A percentile compares a stretch with the other conserved stretches of the same genome.
Evolutionary conservation across 1,140 invertebrate genomes (phyloP).

Genomic region (Bombus confusus): DNA sequence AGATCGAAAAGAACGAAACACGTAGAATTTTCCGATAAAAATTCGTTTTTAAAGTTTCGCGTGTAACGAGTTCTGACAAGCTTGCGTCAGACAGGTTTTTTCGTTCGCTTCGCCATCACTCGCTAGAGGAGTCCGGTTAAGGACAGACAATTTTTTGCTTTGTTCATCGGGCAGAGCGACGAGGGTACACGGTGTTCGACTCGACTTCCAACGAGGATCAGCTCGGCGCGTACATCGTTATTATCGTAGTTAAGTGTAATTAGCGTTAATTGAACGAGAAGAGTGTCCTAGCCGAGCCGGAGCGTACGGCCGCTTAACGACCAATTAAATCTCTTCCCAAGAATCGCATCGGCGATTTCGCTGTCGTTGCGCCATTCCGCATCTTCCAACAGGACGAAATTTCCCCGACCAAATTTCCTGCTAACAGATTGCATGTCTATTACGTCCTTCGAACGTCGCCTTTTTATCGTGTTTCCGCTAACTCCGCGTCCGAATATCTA

Average conservation of each 20-base stretch:
- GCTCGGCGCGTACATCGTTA: slow-evolving; percentile 48
- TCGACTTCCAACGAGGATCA: slow-evolving; percentile 43
- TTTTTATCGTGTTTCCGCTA: not conserved
- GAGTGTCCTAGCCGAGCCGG: slow-evolving; percentile 24
- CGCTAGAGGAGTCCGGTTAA: not conserved
- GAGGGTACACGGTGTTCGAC: not conserved
- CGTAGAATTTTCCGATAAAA: not conserved
- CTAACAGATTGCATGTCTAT: not conserved
- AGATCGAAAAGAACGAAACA: not conserved
- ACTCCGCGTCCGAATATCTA: not conserved
- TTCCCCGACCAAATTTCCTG: not conserved
- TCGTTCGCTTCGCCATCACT: not conserved
- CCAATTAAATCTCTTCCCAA: slow-evolving; percentile 62
- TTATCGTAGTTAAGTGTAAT: slow-evolving; percentile 60
- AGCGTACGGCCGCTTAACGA: slow-evolving; percentile 60
- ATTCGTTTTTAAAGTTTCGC: not conserved
- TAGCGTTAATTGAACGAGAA: slow-evolving; percentile 60
- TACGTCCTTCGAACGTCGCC: too few relatives aligned
- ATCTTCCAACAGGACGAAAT: not conserved
- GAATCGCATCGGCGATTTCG: slow-evolving; percentile 43
- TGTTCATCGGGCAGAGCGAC: not conserved
- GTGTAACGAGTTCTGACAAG: not conserved
- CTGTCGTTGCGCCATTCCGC: slow-evolving; percentile 8
- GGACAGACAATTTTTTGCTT: not conserved
- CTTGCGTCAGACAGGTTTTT: not conserved